These are phyloP conservation scores for Drosophila aldrichi DNA, from an alignment of 2,888 invertebrate genomes.

Conservation along the genomic window DNA sequence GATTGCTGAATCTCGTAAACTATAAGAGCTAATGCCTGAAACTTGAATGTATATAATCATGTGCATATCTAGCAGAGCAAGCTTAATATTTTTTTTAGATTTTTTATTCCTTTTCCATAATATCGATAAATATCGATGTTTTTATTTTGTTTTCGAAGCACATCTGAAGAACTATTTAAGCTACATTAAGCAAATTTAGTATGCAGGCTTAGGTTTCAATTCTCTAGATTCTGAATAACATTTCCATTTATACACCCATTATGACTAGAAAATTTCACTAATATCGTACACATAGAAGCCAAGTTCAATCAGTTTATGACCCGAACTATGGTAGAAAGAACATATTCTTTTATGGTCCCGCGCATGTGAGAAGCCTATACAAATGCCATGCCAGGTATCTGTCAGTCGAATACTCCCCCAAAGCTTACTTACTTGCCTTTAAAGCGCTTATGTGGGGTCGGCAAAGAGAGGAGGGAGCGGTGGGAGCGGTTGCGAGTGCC, in stretches of 20 bases:
- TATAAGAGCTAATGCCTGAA: background rate
- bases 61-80: background rate
- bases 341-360: too few relatives aligned
- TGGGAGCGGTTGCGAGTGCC: background rate
- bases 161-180: background rate
- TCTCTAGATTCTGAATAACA: background rate
- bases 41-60: background rate
- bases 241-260: background rate
- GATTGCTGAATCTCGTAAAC: background rate
- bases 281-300: background rate
- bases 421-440: background rate
- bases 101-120: background rate
- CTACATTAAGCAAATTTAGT: background rate
- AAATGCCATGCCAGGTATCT: background rate
- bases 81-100: background rate
- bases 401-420: background rate
- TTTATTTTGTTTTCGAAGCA: background rate
- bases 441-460: constrained; percentile 10
- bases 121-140: background rate
- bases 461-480: background rate
- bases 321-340: too few relatives aligned
- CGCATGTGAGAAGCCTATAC: too few relatives aligned
- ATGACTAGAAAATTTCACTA: background rate
- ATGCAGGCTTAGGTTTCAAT: background rate
- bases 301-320: background rate